phyloP scores from a whole-genome alignment of 1,140 invertebrate genomes.

The Vanessa tameamea region DNA sequence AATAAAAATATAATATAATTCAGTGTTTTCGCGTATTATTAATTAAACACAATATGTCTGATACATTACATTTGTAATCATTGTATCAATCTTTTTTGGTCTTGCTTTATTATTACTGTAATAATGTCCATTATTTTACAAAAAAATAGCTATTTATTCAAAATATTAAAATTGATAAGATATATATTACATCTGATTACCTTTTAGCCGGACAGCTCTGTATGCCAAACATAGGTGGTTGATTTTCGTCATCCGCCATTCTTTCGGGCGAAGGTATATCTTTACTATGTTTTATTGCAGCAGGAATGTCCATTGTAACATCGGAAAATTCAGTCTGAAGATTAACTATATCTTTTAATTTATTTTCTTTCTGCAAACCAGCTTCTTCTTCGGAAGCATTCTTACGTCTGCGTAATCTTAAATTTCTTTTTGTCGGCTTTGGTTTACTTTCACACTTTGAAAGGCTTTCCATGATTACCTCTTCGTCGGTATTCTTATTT shows the following conservation, averaged over 20 bases:
- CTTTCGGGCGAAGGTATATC: conserved; percentile 65
- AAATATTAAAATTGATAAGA: no score
- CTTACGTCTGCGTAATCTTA: conserved; percentile 38
- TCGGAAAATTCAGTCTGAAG: conserved; percentile 66
- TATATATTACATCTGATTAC: conserved; percentile 37
- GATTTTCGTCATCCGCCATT: conserved; percentile 49
- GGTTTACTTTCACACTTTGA: conserved; percentile 46
- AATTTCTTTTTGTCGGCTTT: conserved; percentile 42
- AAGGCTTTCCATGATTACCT: conserved; percentile 45
- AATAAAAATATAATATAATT: no score
- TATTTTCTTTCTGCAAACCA: conserved; percentile 41
- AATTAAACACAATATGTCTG: no score
- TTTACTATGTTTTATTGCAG: conserved; percentile 44
- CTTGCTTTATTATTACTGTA: no score
- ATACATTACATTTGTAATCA: no score
- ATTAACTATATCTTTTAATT: conserved; percentile 67
- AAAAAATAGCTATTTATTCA: no score
- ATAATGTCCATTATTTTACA: no score
- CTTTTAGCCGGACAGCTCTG: conserved; percentile 74
- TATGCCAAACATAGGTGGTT: conserved; percentile 50
- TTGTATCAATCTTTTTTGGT: no score
- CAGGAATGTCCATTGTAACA: conserved; percentile 60
- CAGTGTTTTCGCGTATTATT: no score
- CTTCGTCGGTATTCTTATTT: conserved; percentile 33
- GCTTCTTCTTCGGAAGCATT: conserved; percentile 22